phyloP scores from a whole-genome alignment of 2,797 vertebrate species.

The Enteromius paludinosus region DNA sequence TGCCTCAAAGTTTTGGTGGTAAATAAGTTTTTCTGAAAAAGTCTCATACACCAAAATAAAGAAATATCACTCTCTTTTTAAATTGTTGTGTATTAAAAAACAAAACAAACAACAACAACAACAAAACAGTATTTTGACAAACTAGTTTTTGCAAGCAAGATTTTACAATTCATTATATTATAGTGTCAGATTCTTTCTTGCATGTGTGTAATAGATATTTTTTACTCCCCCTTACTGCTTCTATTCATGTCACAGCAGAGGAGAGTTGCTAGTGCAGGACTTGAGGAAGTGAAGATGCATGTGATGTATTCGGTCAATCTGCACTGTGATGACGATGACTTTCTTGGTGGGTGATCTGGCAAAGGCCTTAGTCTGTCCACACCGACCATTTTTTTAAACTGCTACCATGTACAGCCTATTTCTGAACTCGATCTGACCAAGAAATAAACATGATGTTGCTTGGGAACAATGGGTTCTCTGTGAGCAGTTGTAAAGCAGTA shows the following conservation, averaged over 20 bases:
- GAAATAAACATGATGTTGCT: constrained; percentile 48
- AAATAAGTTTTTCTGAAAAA: constrained; percentile 1
- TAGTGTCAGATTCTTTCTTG: neutral
- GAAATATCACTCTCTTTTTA: neutral
- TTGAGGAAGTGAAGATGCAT: neutral
- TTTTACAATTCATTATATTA: neutral
- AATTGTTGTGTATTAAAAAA: neutral
- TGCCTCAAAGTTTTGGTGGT: neutral
- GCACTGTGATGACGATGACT: neutral
- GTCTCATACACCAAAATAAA: neutral
- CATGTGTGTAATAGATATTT: neutral
- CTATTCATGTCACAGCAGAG: neutral
- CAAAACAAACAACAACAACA: too few relatives aligned
- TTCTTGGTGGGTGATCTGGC: constrained; percentile 1
- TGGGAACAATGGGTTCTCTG: constrained; percentile 15
- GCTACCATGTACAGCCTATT: neutral
- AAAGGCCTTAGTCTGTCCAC: neutral
- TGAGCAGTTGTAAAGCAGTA: constrained; percentile 5
- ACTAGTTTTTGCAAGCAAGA: neutral
- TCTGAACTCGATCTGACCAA: neutral
- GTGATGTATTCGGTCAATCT: neutral
- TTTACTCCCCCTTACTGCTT: neutral
- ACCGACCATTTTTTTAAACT: neutral
- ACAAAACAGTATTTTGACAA: neutral
- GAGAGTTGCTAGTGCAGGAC: neutral